These are phyloP conservation scores for Sciurus carolinensis DNA, from an alignment of 2,797 vertebrate genomes.

Conservation along the genomic window DNA sequence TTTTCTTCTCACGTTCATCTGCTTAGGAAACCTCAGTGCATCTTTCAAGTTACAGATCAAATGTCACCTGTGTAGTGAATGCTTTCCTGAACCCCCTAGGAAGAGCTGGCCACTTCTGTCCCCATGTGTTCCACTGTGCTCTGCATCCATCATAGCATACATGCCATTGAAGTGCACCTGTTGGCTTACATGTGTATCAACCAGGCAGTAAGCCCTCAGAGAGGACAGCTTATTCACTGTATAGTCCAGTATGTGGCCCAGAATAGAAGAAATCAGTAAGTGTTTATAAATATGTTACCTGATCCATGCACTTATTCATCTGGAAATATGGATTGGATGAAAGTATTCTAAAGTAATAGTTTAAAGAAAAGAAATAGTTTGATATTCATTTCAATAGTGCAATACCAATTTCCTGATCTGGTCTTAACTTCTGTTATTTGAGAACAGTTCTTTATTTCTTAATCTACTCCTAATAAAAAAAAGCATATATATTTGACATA, in stretches of 20 bases:
- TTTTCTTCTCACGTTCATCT: background rate
- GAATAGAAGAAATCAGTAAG: background rate
- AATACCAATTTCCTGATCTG: background rate
- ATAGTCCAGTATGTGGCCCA: background rate
- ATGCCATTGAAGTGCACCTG: fast-evolving
- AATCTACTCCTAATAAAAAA: background rate
- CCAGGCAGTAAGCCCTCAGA: background rate
- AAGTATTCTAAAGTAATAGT: background rate
- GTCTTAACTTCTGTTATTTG: background rate
- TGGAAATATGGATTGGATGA: background rate
- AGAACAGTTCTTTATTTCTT: background rate
- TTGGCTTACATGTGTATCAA: background rate
- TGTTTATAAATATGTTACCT: background rate
- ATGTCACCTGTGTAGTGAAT: background rate
- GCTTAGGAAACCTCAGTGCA: background rate
- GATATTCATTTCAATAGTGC: background rate
- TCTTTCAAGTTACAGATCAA: background rate
- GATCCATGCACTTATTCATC: background rate
- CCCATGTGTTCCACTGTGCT: fast-evolving
- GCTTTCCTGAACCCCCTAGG: background rate
- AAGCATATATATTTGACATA: background rate
- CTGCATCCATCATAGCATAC: fast-evolving
- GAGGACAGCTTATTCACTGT: background rate
- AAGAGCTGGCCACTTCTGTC: background rate
- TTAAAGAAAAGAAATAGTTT: background rate